Evolutionary conservation across 2,113 vertebrate genomes (phyloP).

Genomic region (Lophotis ruficrista): DNA sequence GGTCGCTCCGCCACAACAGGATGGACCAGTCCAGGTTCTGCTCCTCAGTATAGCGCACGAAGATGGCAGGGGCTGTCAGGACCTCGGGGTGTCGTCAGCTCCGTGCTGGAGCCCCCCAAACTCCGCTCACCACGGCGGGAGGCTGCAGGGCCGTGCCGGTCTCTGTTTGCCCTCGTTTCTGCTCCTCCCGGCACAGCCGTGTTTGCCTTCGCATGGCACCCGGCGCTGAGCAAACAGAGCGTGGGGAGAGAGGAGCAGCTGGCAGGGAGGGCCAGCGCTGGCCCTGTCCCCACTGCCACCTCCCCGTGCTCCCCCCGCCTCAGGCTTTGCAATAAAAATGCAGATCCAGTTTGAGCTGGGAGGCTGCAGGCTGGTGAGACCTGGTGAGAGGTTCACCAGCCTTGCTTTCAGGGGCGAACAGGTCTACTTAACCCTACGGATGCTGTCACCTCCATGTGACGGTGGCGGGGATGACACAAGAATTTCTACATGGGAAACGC

Average conservation of each 20-base stretch:
- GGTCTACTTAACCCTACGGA: rapidly evolving
- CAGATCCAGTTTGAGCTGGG: not conserved
- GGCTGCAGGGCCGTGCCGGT: not conserved
- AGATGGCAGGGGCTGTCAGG: rapidly evolving
- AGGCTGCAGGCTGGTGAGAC: not conserved
- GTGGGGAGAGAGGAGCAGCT: not conserved
- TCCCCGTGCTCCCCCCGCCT: rapidly evolving
- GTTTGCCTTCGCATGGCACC: slow-evolving; percentile 4
- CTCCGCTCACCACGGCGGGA: rapidly evolving
- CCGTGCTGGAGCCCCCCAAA: not conserved
- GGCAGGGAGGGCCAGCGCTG: not conserved
- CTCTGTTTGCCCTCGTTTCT: not conserved
- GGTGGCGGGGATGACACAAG: not conserved
- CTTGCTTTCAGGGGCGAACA: not conserved
- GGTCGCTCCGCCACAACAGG: not conserved
- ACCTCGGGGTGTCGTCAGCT: rapidly evolving
- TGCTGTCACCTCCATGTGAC: not conserved
- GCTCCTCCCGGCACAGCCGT: not conserved
- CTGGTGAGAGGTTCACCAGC: not conserved
- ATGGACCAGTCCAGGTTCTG: rapidly evolving
- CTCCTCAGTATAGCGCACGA: not conserved
- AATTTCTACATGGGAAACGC: not conserved
- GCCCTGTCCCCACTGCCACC: not conserved
- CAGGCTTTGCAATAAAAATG: not conserved
- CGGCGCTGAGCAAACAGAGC: not conserved